Conservation (phyloP, 2,113 vertebrate genomes). For the Canis aureus region DNA sequence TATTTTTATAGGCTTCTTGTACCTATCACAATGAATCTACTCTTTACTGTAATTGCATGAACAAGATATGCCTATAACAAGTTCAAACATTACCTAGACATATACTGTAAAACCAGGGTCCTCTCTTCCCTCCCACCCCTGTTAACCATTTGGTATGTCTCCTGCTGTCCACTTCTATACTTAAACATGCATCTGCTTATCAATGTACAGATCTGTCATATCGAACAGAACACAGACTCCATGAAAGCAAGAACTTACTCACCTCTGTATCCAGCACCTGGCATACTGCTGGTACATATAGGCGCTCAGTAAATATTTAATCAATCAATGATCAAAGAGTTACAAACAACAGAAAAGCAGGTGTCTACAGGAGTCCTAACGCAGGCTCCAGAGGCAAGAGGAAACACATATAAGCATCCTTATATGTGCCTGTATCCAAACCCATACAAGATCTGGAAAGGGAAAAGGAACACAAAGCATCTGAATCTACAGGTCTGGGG, state of each 20-base stretch:
- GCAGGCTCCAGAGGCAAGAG: not conserved
- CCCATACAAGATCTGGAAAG: not conserved
- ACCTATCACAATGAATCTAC: not conserved
- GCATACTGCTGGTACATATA: not conserved
- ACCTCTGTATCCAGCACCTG: not conserved
- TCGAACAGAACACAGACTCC: not conserved
- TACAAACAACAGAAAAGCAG: not conserved
- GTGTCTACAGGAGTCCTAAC: not conserved
- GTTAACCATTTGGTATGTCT: not conserved
- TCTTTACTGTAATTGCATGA: conserved; percentile 14
- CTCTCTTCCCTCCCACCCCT: not conserved
- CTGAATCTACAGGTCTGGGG: not conserved
- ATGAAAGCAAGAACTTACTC: not conserved
- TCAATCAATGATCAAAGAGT: not conserved
- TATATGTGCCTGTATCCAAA: not conserved
- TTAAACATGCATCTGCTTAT: not conserved
- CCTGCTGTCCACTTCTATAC: not conserved
- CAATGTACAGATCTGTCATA: not conserved
- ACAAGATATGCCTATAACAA: not conserved
- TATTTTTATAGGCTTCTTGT: conserved; percentile 1
- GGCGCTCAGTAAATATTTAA: conserved; percentile 35
- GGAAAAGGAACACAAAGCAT: not conserved
- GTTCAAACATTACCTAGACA: conserved; percentile 32
- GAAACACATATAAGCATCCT: not conserved
- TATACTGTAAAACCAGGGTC: not conserved